phyloP scores from a whole-genome alignment of 2,888 invertebrate species.

The Luperina testacea region DNA sequence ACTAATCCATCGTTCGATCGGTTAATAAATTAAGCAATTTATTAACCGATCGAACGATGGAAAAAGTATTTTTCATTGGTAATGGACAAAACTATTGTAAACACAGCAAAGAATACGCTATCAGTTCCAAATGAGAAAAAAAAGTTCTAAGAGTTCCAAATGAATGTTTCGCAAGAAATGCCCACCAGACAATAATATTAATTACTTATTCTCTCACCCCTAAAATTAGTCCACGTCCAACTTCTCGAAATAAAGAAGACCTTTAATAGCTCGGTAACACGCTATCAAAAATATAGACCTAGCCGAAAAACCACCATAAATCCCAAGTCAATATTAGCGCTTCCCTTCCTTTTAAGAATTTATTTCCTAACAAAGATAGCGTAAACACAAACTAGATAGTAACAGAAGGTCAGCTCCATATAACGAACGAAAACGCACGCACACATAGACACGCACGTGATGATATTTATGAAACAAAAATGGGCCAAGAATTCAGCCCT shows the following conservation, averaged over 20 bases:
- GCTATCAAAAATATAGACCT: constrained; percentile 42
- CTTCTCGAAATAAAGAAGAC: constrained; percentile 17
- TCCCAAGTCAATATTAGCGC: constrained; percentile 42
- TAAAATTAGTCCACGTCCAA: constrained; percentile 35
- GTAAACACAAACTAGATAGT: not conserved
- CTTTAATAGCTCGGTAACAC: constrained; percentile 35
- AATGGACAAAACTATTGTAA: not conserved
- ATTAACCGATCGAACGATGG: not conserved
- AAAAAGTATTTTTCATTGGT: not conserved
- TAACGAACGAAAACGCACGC: not conserved
- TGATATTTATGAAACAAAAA: not conserved
- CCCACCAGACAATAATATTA: not conserved
- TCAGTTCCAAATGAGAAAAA: too few relatives aligned
- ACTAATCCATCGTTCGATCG: too few relatives aligned
- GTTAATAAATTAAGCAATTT: not conserved
- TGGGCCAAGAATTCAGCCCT: not conserved
- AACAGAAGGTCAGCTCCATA: not conserved
- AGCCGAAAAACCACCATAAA: constrained; percentile 12
- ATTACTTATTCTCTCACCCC: not conserved
- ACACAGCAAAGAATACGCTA: not conserved
- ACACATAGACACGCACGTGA: not conserved
- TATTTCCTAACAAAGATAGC: constrained; percentile 48
- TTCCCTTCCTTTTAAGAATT: constrained; percentile 43
- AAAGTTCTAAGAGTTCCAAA: not conserved
- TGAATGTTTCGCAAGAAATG: not conserved